phyloP scores from a whole-genome alignment of 2,797 vertebrate species.

The Clarias fuscus region DNA sequence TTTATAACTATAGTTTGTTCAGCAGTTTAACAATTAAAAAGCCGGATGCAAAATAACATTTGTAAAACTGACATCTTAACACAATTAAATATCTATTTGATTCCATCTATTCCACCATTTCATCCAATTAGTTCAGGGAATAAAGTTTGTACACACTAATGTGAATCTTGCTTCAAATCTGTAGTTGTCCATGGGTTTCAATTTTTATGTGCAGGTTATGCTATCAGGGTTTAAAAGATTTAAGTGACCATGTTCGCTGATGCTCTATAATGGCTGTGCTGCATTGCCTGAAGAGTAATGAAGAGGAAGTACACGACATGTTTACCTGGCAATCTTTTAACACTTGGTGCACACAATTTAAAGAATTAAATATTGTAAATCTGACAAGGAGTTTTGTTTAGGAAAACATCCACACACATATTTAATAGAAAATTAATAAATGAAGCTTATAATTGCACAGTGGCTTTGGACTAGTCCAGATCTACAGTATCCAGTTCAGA shows the following conservation, averaged over 20 bases:
- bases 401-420: background rate
- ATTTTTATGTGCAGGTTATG: background rate
- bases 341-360: background rate
- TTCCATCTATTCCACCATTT: background rate
- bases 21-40: background rate
- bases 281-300: background rate
- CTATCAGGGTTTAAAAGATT: background rate
- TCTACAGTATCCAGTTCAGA: background rate
- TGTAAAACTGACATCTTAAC: background rate
- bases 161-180: background rate
- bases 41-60: background rate
- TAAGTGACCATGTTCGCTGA: background rate
- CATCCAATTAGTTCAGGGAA: background rate
- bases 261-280: background rate
- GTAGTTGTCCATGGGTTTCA: background rate
- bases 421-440: background rate
- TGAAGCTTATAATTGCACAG: background rate
- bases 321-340: background rate
- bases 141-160: background rate
- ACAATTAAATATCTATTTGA: background rate
- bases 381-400: background rate
- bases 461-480: background rate
- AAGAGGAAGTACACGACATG: background rate
- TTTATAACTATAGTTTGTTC: background rate
- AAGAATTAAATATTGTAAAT: background rate